These are phyloP conservation scores for Ifrita kowaldi DNA, from an alignment of 2,113 vertebrate genomes.

Conservation along the genomic window DNA sequence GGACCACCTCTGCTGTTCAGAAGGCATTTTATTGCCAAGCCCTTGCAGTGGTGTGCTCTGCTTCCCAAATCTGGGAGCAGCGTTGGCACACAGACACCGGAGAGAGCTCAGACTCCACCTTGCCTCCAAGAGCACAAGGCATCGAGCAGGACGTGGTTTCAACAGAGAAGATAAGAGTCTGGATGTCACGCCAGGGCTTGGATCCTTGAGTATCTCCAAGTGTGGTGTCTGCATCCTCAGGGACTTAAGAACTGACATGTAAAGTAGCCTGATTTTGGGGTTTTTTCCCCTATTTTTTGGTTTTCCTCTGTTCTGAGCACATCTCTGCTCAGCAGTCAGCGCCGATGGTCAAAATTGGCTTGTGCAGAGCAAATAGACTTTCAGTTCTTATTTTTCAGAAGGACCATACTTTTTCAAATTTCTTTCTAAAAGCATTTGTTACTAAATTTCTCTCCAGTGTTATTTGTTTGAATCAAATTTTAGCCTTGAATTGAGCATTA, in stretches of 20 bases:
- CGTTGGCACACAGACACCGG: accelerated
- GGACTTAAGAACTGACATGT: neutral
- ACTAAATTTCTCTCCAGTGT: neutral
- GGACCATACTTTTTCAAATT: neutral
- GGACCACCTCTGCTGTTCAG: neutral
- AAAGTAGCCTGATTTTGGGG: neutral
- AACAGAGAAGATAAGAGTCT: neutral
- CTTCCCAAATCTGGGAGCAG: neutral
- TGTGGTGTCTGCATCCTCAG: neutral
- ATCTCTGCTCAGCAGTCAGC: neutral
- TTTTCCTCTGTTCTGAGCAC: neutral
- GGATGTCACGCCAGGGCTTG: neutral
- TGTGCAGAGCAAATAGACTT: neutral
- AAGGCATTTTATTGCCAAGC: neutral
- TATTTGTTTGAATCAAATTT: neutral
- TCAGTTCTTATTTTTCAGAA: neutral
- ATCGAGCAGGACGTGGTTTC: neutral
- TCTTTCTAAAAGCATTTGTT: neutral
- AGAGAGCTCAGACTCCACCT: neutral
- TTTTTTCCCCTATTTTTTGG: neutral
- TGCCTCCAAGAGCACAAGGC: neutral
- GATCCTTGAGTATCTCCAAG: neutral
- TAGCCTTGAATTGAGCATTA: neutral
- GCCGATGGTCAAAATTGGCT: neutral
- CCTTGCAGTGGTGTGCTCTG: neutral